Conservation (phyloP, 2,797 vertebrate genomes). For the Aplochiton taeniatus region DNA sequence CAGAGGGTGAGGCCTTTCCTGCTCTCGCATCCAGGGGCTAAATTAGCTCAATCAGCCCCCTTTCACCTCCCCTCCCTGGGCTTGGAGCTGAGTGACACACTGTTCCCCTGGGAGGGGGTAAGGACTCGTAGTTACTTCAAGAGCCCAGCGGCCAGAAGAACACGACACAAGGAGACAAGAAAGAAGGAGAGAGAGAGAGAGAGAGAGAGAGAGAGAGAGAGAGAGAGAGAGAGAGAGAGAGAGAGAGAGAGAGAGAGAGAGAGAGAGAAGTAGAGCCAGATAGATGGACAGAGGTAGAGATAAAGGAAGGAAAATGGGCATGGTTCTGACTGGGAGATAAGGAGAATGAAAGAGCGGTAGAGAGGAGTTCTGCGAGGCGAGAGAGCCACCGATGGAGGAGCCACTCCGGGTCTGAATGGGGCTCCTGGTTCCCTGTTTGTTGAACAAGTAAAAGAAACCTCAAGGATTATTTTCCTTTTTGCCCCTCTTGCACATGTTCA, state of each 20-base stretch:
- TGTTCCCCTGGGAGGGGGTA: conserved; percentile 57
- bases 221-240: conserved; percentile 4
- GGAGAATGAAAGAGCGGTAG: conserved; percentile 1
- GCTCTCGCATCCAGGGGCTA: conserved; percentile 77
- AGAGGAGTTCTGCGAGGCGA: not conserved
- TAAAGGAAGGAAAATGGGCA: not conserved
- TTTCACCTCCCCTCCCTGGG: conserved; percentile 73
- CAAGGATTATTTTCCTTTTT: conserved; percentile 45
- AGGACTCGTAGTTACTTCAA: conserved; percentile 10
- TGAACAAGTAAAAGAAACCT: conserved; percentile 35
- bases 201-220: conserved; percentile 11
- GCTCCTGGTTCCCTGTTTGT: conserved; percentile 49
- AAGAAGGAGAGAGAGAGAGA: conserved; percentile 25
- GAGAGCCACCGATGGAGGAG: conserved; percentile 17
- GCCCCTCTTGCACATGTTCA: conserved; percentile 17
- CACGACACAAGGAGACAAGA: conserved; percentile 20
- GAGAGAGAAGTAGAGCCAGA: not conserved
- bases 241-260: not conserved
- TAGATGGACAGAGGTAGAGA: no score
- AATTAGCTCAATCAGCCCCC: conserved; percentile 81
- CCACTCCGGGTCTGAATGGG: conserved; percentile 46
- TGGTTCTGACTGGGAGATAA: not conserved
- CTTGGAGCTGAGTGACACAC: conserved; percentile 72
- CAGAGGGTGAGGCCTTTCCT: conserved; percentile 74
- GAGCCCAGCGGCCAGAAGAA: conserved; percentile 39